Percentiles rank a stretch among this genome's conserved stretches.
phyloP scores from a whole-genome alignment of 2,888 invertebrate species.

The Dicycla oo region DNA sequence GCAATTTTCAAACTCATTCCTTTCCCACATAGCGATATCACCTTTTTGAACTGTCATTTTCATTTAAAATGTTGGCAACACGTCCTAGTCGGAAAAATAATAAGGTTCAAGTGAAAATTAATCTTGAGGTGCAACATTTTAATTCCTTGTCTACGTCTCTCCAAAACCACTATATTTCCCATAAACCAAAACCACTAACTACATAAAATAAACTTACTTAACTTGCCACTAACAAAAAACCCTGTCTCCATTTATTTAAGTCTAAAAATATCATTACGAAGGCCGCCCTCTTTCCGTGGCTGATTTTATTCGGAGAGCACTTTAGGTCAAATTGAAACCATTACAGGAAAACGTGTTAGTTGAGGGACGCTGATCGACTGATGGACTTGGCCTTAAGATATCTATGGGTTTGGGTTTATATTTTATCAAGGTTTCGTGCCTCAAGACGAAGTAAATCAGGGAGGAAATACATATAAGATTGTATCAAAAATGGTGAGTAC shows the following conservation, averaged over 20 bases:
- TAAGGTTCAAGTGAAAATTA: neutral
- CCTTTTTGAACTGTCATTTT: neutral
- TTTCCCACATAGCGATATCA: too few species aligned
- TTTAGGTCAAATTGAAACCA: constrained; percentile 80
- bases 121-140: neutral
- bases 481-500: neutral
- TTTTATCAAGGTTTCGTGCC: constrained; percentile 34
- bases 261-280: constrained; percentile 66
- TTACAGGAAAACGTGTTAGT: constrained; percentile 78
- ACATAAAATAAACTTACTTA: constrained; percentile 20
- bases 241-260: constrained; percentile 58
- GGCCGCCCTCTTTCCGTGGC: constrained; percentile 59
- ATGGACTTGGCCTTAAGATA: constrained; percentile 56
- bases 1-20: neutral
- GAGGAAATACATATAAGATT: neutral
- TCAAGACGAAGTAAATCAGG: neutral
- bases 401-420: constrained; percentile 34
- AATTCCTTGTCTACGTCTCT: neutral
- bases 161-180: neutral
- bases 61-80: neutral
- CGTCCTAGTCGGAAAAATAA: neutral
- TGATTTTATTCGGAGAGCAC: constrained; percentile 74
- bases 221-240: constrained; percentile 32
- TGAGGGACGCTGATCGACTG: constrained; percentile 70
- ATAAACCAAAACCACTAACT: neutral